These are phyloP conservation scores for Pterocles orientalis DNA, from an alignment of 2,113 vertebrate genomes.

Conservation along the genomic window DNA sequence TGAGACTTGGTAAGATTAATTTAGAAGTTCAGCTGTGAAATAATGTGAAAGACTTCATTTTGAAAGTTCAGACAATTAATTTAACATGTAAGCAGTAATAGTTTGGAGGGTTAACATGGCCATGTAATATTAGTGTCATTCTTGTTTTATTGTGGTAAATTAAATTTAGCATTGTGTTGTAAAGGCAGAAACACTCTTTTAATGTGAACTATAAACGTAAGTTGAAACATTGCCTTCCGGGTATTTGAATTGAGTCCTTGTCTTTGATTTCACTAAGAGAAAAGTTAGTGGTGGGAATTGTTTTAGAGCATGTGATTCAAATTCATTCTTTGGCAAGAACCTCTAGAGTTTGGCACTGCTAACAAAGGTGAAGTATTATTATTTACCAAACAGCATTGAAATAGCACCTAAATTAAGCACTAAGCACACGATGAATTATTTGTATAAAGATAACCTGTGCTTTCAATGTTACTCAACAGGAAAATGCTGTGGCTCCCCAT, in stretches of 20 bases:
- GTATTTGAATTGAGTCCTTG: neutral
- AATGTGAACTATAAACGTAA: constrained; percentile 21
- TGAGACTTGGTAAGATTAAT: neutral
- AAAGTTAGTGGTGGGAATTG: neutral
- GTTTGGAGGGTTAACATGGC: neutral
- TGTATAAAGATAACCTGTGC: neutral
- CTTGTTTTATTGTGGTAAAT: constrained; percentile 26
- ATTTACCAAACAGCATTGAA: neutral
- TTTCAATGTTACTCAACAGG: neutral
- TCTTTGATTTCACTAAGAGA: neutral
- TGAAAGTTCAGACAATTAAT: neutral
- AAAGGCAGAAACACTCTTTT: constrained; percentile 37
- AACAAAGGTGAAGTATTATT: neutral
- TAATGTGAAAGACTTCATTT: neutral
- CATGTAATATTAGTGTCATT: neutral
- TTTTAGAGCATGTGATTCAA: neutral
- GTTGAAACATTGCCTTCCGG: neutral
- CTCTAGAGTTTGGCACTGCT: neutral
- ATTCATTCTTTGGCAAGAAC: neutral
- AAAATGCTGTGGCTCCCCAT: neutral
- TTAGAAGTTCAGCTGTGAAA: neutral
- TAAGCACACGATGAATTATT: neutral
- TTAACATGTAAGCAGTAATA: neutral
- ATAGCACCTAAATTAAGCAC: neutral
- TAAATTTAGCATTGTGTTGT: constrained; percentile 4